phyloP scores from a whole-genome alignment of 2,888 invertebrate species.

The Macrostomum cliftonense region DNA sequence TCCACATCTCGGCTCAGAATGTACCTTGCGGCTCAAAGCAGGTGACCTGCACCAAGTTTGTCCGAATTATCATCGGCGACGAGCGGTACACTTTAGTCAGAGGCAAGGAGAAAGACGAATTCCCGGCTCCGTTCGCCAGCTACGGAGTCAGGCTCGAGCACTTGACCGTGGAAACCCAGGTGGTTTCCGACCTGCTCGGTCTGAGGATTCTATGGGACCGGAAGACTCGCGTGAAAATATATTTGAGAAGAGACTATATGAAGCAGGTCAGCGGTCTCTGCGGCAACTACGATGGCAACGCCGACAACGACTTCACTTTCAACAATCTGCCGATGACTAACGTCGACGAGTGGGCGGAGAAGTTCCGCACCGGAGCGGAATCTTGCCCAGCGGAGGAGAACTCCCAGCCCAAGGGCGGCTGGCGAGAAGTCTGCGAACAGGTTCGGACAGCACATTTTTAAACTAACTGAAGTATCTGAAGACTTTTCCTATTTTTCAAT shows the following conservation, averaged over 20 bases:
- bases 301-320: constrained; percentile 9
- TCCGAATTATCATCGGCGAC: constrained; percentile 27
- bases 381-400: no score
- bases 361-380: no score
- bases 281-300: constrained; percentile 14
- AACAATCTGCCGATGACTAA: no score
- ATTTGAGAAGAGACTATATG: no score
- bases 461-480: no score
- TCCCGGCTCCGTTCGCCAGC: constrained; percentile 1
- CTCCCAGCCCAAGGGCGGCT: no score
- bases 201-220: constrained; percentile 72
- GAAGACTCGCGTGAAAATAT: no score
- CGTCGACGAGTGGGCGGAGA: no score
- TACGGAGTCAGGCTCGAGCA: constrained; percentile 5
- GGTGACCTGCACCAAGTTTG: constrained; percentile 66
- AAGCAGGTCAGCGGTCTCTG: constrained; percentile 12
- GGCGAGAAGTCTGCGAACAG: no score
- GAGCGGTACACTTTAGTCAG: constrained; percentile 2
- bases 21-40: constrained; percentile 56
- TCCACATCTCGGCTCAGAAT: constrained; percentile 58
- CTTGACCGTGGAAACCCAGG: constrained; percentile 6
- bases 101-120: constrained; percentile 5
- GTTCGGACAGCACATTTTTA: no score
- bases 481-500: no score
- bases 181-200: constrained; percentile 43